Conservation (phyloP, 2,797 vertebrate species). For the Anguilla pacifica region DNA sequence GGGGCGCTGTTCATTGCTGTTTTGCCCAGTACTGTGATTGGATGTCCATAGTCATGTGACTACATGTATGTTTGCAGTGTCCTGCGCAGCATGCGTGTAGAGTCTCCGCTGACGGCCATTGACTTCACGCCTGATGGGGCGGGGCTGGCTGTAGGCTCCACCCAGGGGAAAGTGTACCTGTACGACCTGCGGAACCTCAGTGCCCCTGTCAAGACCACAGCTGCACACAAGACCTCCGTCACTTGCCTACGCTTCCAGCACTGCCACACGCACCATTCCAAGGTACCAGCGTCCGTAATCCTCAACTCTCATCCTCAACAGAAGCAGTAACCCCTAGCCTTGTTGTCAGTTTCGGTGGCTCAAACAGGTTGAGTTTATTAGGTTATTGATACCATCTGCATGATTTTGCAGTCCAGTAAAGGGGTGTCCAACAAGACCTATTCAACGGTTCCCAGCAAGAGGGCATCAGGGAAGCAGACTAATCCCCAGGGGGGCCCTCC, state of each 20-base stretch:
- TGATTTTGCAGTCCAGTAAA: constrained; percentile 66
- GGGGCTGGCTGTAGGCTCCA: constrained; percentile 88
- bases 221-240: constrained; percentile 91
- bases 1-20: not conserved
- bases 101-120: constrained; percentile 88
- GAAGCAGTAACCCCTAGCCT: not conserved
- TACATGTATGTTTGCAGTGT: constrained; percentile 66
- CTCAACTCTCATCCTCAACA: not conserved
- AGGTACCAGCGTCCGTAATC: constrained; percentile 53
- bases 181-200: constrained; percentile 94
- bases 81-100: constrained; percentile 82
- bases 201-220: constrained; percentile 79
- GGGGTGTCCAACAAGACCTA: constrained; percentile 56
- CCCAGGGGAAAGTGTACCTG: constrained; percentile 90
- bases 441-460: constrained; percentile 57
- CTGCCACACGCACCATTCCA: constrained; percentile 58
- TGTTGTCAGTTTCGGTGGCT: not conserved
- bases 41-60: not conserved
- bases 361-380: constrained; percentile 53
- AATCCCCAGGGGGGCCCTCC: constrained; percentile 54
- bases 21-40: not conserved
- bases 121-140: constrained; percentile 93
- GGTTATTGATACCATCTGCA: not conserved
- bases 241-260: constrained; percentile 89
- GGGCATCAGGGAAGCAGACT: constrained; percentile 60